A percentile compares a stretch with the other conserved stretches of the same genome.
Evolutionary conservation across 2,888 invertebrate genomes (phyloP).

Genomic region (Andrena flavipes): DNA sequence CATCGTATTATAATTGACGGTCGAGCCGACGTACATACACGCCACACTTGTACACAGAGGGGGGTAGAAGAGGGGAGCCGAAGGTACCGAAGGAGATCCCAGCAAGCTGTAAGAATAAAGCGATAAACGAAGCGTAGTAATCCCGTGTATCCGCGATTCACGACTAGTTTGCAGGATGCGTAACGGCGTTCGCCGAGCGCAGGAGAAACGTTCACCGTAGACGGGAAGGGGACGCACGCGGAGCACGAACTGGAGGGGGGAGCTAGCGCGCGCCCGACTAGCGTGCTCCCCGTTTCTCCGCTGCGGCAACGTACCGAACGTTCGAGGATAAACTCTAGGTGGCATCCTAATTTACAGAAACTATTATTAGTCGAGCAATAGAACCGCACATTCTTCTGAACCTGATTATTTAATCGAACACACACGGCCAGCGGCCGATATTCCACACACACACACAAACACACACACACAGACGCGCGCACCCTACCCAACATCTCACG

Average conservation of each 20-base stretch:
- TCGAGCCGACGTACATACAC: slow-evolving; percentile 39
- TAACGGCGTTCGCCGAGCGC: slow-evolving; percentile 37
- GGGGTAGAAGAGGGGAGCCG: background rate
- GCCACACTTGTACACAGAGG: slow-evolving; percentile 34
- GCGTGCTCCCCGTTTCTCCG: slow-evolving; percentile 53
- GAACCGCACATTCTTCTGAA: slow-evolving; percentile 68
- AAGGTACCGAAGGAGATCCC: slow-evolving; percentile 14
- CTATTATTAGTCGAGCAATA: slow-evolving; percentile 66
- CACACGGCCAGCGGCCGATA: slow-evolving; percentile 48
- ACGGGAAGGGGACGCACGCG: slow-evolving; percentile 20
- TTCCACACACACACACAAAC: slow-evolving; percentile 27
- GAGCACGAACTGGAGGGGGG: background rate
- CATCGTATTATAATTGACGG: slow-evolving; percentile 52
- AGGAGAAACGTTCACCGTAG: slow-evolving; percentile 30
- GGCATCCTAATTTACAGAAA: slow-evolving; percentile 69
- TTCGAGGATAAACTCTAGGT: slow-evolving; percentile 59
- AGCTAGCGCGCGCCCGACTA: background rate
- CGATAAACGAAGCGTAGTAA: slow-evolving; percentile 66
- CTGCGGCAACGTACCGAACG: slow-evolving; percentile 43
- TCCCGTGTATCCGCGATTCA: slow-evolving; percentile 67
- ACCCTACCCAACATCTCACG: background rate
- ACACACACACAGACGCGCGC: slow-evolving; percentile 26
- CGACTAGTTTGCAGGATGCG: slow-evolving; percentile 69
- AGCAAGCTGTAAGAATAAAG: slow-evolving; percentile 48
- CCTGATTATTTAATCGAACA: slow-evolving; percentile 69